Base-by-base conservation (phyloP, 2,888 invertebrate species). In the Dryadula phaetusa region DNA sequence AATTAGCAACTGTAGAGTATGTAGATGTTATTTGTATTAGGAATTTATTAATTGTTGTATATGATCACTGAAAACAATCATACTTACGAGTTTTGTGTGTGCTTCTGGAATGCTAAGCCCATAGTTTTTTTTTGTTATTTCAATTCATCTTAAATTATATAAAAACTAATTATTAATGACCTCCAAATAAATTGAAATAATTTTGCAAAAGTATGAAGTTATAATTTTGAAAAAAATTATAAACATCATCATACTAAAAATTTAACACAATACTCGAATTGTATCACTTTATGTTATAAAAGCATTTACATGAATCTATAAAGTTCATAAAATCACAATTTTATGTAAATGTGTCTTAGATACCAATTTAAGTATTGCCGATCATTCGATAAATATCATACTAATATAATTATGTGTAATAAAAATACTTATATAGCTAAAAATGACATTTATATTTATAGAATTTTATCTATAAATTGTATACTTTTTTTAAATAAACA, bases 21-120 rank as follows among this genome's bases (percentile, higher is more conserved):
- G 75, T 90, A 90, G 86, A 84, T 85, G 89, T 86, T 87, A 85
- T 80, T 81, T 84, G 82, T 84, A 85, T 81, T 80, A 76, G 76
- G 64, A 70, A 74, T 71, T 74, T 76, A 79, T 77, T 77, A 73
- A 79, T 82, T 84, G 82, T 86, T 85, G 84, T 88, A 79, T 73
- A 79, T 78, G 78, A 74, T 58, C 58, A 65, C 58, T 65, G 58
- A 60, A 40, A 25, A 75, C 69, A 74, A 70, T 72, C 71, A 67
- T 71, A n/a, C n/a, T n/a, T n/a, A 60, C 60, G 66, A 62, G 65
- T 70, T 67, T 73, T 71, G 56, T 69, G 63, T 44, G 70, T 67
- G 70, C 70, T 69, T 69, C 66, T 72, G 70, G 67, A 72, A 66
- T 64, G 67, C 70, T 73, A 72, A 69, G 72, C 72, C 70, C 68